Evolutionary conservation across 1,140 invertebrate species (phyloP).

Genomic region (Littorina saxatilis): DNA sequence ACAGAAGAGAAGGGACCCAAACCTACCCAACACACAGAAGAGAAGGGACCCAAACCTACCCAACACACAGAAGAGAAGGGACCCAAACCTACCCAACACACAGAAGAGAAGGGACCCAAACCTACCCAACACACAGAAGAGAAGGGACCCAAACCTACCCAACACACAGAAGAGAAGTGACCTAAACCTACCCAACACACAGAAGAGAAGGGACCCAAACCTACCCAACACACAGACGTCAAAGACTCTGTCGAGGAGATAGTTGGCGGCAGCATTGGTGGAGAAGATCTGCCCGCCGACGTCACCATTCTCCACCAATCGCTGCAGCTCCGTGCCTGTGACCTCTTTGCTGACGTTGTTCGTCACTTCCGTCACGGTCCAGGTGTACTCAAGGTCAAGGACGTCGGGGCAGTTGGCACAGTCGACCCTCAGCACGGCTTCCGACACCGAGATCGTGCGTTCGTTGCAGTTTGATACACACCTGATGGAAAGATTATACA

Average conservation of each 20-base stretch:
- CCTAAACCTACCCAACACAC: too few relatives aligned
- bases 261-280: neutral
- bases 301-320: neutral
- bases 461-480: neutral
- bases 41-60: too few relatives aligned
- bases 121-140: too few relatives aligned
- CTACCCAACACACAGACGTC: neutral
- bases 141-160: too few relatives aligned
- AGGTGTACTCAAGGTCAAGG: neutral
- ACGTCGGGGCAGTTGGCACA: neutral
- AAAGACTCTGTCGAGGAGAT: neutral
- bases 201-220: too few relatives aligned
- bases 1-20: too few relatives aligned
- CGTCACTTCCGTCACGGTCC: neutral
- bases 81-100: too few relatives aligned
- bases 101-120: too few relatives aligned
- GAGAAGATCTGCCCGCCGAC: neutral
- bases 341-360: neutral
- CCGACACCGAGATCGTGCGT: neutral
- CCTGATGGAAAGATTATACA: too few relatives aligned
- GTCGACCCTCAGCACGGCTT: neutral
- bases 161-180: too few relatives aligned
- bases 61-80: too few relatives aligned
- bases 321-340: neutral
- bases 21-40: too few relatives aligned